Conservation (phyloP, 2,797 vertebrate species). For the Denticeps clupeoides region DNA sequence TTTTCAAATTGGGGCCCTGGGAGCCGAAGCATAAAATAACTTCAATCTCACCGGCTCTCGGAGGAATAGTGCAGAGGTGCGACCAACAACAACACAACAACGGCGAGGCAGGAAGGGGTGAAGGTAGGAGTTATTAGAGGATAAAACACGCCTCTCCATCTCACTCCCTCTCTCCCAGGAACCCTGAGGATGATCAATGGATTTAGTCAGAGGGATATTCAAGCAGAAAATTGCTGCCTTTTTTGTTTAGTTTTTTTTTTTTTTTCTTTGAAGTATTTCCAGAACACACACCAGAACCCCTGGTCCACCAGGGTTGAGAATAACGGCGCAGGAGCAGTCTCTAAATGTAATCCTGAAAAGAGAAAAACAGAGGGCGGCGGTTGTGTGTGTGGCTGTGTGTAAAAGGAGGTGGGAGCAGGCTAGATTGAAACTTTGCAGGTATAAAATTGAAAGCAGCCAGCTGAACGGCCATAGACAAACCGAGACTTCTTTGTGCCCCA, state of each 20-base stretch:
- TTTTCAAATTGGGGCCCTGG: conserved; percentile 97
- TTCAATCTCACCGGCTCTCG: conserved; percentile 91
- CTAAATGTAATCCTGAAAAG: conserved; percentile 49
- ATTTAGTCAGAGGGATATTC: conserved; percentile 99
- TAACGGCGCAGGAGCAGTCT: conserved; percentile 57
- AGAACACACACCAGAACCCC: conserved; percentile 56
- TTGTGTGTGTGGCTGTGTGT: conserved; percentile 37
- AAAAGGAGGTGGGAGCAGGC: conserved; percentile 55
- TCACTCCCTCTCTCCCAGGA: conserved; percentile 81
- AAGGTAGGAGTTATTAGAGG: conserved; percentile 99
- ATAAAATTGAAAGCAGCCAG: conserved; percentile 73
- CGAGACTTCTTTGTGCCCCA: too few relatives aligned
- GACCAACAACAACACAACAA: conserved; percentile 97
- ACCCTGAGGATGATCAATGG: conserved; percentile 99
- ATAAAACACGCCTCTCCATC: conserved; percentile 88
- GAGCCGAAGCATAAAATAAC: conserved; percentile 99
- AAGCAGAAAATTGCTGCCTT: conserved; percentile 99
- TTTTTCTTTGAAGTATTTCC: conserved; percentile 86
- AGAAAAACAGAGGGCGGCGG: conserved; percentile 17
- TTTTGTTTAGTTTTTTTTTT: conserved; percentile 38
- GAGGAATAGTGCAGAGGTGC: conserved; percentile 81
- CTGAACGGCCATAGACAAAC: conserved; percentile 55
- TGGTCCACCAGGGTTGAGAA: conserved; percentile 64
- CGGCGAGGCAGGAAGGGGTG: conserved; percentile 72
- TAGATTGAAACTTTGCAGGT: conserved; percentile 71